Conservation (phyloP, 2,113 vertebrate species). For the Casuarius casuarius region DNA sequence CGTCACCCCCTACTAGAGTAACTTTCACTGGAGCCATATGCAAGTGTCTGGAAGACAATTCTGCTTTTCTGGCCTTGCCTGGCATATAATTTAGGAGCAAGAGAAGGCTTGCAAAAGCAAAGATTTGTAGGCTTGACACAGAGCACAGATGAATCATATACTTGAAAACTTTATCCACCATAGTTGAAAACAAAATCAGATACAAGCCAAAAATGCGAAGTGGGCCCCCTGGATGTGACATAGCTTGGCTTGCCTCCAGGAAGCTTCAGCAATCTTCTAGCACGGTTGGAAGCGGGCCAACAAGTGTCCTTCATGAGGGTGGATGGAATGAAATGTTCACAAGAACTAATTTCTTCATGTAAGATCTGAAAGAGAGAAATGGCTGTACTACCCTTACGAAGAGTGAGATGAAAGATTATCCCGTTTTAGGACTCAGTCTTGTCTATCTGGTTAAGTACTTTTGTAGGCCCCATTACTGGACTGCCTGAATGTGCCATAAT, state of each 20-base stretch:
- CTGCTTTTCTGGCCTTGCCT: neutral
- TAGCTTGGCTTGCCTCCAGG: conserved; percentile 74
- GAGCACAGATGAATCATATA: conserved; percentile 2
- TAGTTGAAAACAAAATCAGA: conserved; percentile 54
- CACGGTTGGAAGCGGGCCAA: conserved; percentile 44
- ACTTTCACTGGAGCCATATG: neutral
- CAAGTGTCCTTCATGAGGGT: conserved; percentile 43
- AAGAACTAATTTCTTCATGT: conserved; percentile 7
- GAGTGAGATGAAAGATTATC: neutral
- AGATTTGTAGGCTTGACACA: conserved; percentile 26
- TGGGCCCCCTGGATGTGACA: conserved; percentile 66
- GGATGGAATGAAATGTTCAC: neutral
- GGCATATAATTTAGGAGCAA: neutral
- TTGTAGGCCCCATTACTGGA: neutral
- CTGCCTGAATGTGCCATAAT: neutral
- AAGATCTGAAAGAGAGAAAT: neutral
- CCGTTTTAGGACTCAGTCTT: neutral
- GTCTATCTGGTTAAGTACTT: neutral
- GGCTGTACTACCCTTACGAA: neutral
- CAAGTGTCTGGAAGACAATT: conserved; percentile 5
- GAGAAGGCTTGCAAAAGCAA: neutral
- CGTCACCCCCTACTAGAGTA: conserved; percentile 2
- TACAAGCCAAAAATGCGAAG: conserved; percentile 33
- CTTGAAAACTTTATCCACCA: conserved; percentile 48
- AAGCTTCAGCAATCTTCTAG: conserved; percentile 73